Evolutionary conservation across 2,113 vertebrate species (phyloP).

Genomic region (Ancistrus triradiatus): DNA sequence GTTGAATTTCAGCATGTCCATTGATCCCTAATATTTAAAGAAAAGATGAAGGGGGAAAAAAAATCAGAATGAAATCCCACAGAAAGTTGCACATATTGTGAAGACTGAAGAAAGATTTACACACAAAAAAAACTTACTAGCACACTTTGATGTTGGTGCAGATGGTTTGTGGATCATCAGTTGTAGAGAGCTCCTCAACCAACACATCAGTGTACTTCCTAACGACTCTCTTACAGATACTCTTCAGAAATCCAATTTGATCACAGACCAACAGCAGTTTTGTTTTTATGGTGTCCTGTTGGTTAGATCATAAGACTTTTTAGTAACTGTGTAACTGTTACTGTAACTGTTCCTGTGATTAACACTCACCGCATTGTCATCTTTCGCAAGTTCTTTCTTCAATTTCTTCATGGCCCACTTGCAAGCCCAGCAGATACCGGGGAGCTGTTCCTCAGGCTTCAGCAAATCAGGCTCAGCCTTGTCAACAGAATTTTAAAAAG

Average conservation of each 20-base stretch:
- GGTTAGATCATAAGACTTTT: background rate
- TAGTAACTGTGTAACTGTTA: background rate
- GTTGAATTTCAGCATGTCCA: background rate
- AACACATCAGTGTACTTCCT: background rate
- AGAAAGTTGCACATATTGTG: too few relatives aligned
- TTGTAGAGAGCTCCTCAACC: conserved; percentile 53
- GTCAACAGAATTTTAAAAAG: background rate
- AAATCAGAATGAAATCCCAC: too few relatives aligned
- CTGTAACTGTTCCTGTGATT: too few relatives aligned
- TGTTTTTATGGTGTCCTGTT: conserved; percentile 17
- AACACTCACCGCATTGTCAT: conserved; percentile 26
- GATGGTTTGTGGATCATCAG: conserved; percentile 53
- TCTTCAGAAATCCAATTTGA: conserved; percentile 44
- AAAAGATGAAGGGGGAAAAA: too few relatives aligned
- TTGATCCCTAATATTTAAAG: background rate
- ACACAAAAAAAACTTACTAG: background rate
- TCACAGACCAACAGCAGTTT: conserved; percentile 40
- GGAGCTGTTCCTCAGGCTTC: conserved; percentile 19
- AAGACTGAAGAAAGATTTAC: too few relatives aligned
- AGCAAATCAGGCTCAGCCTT: background rate
- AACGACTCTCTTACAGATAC: conserved; percentile 41
- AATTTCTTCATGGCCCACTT: conserved; percentile 52
- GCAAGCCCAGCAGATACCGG: conserved; percentile 54
- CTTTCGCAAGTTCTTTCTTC: conserved; percentile 5
- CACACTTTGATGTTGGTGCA: conserved; percentile 44